Conservation (phyloP, 2,888 invertebrate species). For the Dynastes hyllus region DNA sequence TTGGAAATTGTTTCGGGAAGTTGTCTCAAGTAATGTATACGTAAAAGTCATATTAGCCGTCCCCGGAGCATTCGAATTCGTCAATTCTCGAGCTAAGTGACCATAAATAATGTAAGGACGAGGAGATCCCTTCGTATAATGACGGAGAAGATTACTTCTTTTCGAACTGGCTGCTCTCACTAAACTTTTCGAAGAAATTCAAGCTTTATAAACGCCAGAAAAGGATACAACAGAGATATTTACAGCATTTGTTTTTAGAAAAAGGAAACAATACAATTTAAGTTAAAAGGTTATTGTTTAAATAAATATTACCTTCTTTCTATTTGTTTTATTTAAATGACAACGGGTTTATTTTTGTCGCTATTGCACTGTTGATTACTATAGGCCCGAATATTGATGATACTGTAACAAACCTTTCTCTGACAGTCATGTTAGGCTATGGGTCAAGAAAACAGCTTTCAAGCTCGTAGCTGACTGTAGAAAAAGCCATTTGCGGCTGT, state of each 20-base stretch:
- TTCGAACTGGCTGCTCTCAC: slow-evolving; percentile 5
- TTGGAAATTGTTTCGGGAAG: slow-evolving; percentile 44
- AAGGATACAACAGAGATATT: slow-evolving; percentile 7
- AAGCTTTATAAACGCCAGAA: slow-evolving; percentile 19
- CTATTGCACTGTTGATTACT: no score
- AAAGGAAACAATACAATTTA: slow-evolving; percentile 1
- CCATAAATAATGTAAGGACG: slow-evolving; percentile 40
- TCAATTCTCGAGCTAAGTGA: slow-evolving; percentile 45
- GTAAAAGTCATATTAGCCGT: slow-evolving; percentile 35
- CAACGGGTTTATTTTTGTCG: no score
- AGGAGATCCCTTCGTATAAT: slow-evolving; percentile 25
- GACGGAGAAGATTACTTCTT: slow-evolving; percentile 34
- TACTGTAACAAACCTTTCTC: no score
- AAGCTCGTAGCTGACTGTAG: no score
- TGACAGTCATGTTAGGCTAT: no score
- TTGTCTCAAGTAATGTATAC: slow-evolving; percentile 35
- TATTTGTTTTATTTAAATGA: no score
- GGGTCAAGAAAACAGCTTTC: no score
- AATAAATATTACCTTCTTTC: no score
- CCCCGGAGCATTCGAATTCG: slow-evolving; percentile 31
- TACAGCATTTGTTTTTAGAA: neutral
- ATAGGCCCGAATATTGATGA: no score
- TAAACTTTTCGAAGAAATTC: slow-evolving; percentile 21
- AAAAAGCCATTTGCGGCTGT: no score
- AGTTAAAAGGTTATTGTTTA: neutral